phyloP scores from a whole-genome alignment of 2,797 vertebrate species.

The Sebastes variabilis region DNA sequence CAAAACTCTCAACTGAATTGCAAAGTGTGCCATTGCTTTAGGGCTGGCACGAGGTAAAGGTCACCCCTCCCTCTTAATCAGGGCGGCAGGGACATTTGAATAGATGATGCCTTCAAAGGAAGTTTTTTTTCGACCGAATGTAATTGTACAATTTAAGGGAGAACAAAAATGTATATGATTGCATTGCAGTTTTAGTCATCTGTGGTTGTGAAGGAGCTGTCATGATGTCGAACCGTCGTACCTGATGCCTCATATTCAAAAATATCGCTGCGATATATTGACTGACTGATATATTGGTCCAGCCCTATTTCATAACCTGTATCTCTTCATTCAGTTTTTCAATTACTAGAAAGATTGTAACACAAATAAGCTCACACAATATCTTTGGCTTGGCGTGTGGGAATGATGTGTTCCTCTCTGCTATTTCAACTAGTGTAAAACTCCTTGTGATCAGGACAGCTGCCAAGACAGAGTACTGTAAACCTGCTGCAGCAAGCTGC shows the following conservation, averaged over 20 bases:
- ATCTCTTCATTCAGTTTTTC: background rate
- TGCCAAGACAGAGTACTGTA: slow-evolving; percentile 17
- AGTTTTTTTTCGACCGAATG: background rate
- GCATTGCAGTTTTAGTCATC: background rate
- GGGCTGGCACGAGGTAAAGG: background rate
- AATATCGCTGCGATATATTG: background rate
- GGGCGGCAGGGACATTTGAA: background rate
- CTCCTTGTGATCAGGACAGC: slow-evolving; percentile 11
- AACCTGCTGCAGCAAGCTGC: slow-evolving; percentile 34
- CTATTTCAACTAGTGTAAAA: slow-evolving; percentile 4
- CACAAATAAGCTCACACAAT: background rate
- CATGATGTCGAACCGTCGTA: background rate
- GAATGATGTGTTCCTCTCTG: background rate
- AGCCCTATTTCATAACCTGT: background rate
- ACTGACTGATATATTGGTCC: background rate
- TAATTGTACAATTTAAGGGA: background rate
- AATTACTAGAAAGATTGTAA: background rate
- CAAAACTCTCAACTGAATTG: slow-evolving; percentile 23
- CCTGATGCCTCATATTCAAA: background rate
- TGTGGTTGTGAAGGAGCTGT: background rate
- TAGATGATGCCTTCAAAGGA: background rate
- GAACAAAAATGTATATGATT: background rate
- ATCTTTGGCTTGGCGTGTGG: background rate
- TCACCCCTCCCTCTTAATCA: background rate
- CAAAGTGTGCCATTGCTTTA: background rate